Base-by-base conservation (phyloP, 2,888 invertebrate genomes). In the Cactoblastis cactorum region DNA sequence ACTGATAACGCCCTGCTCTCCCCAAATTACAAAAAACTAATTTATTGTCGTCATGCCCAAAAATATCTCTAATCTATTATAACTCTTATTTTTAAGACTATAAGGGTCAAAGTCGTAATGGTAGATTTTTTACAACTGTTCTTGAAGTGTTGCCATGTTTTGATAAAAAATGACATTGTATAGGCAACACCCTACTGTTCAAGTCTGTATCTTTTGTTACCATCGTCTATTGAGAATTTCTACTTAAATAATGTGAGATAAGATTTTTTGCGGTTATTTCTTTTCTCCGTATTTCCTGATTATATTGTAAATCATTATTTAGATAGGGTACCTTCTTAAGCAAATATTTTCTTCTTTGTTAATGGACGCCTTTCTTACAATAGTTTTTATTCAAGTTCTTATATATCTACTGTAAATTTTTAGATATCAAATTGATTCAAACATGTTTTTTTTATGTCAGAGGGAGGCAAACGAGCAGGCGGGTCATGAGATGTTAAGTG, bases 1-100 rank as follows among this genome's bases (percentile, higher is more conserved):
- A 65, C 68, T 74, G 87, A 86, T 86, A 86, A 83, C 81, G 74
- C 84, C 83, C 80, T 72, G 71, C 75, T 80, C 83, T 80, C 71
- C 79, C 82, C 75, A 59, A 85, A 83, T 82, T 80, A 78, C 76
- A 70, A 57, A 52, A 55, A 53, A 69, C 79, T 59, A 69, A 58
- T 45, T 54, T 58, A 59, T 3, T 48, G 49, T 50, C 53, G 50
- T 58, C 55, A 45, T 35, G 45, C 33, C 18, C 52, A 33, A 51
- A 54, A 22, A 41, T n/a, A 5, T 5, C 1, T 1, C 0, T 15
- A 48, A n/a, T 1, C 2, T 15, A 66, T 35, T 52, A 33, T 54
- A 1, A 17, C 49, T 56, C 53, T 56, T 73, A 53, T 0, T 0
- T 0, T 0, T 8, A 0, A 1, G 9, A 0, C 2, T 1, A 47